Evolutionary conservation across 2,888 invertebrate genomes (phyloP).

Genomic region (Cynaeus angustus): DNA sequence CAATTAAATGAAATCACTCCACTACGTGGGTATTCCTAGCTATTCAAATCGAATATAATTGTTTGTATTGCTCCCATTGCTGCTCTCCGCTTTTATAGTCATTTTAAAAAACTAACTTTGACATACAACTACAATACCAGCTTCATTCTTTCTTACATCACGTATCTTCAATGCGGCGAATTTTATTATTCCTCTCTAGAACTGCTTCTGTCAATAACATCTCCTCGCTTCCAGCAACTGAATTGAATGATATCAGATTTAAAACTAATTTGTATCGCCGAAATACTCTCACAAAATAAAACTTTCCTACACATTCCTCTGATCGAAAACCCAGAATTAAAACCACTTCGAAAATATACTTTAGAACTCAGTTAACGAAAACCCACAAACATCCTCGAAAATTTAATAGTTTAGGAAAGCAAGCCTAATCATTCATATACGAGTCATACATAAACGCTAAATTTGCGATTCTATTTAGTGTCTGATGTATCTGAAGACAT

Average conservation of each 20-base stretch:
- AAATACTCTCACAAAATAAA: constrained; percentile 18
- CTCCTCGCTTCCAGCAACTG: constrained; percentile 16
- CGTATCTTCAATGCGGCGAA: constrained; percentile 12
- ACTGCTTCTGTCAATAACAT: constrained; percentile 26
- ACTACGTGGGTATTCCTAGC: neutral
- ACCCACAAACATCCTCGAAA: neutral
- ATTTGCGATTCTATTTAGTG: constrained; percentile 11
- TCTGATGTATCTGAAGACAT: constrained; percentile 22
- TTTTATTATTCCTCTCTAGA: constrained; percentile 22
- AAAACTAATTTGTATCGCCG: constrained; percentile 25
- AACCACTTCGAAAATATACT: neutral
- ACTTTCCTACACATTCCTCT: constrained; percentile 1
- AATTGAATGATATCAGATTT: constrained; percentile 26
- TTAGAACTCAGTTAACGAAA: constrained; percentile 1
- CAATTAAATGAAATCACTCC: neutral
- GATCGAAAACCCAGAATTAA: constrained; percentile 10
- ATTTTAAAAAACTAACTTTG: constrained; percentile 6
- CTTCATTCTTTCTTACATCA: constrained; percentile 10
- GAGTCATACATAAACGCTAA: neutral
- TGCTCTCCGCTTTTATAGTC: neutral
- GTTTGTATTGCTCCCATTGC: neutral
- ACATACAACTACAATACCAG: neutral
- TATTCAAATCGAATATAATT: constrained; percentile 8
- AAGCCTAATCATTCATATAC: neutral
- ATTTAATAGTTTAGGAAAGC: too few relatives aligned